phyloP scores from a whole-genome alignment of 2,888 invertebrate species.

The Lithosia quadra region DNA sequence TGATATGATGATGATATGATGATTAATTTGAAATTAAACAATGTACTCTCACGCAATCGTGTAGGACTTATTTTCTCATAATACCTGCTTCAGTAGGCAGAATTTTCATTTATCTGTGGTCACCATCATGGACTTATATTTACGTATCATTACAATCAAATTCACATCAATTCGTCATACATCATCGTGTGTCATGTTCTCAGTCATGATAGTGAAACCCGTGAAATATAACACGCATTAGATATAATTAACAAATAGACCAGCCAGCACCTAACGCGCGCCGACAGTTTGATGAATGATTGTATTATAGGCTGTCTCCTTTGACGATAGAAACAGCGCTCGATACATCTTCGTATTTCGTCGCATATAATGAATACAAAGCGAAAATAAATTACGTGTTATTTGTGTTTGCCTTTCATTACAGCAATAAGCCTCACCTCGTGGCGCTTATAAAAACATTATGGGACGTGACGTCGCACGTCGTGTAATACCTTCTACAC shows the following conservation, averaged over 20 bases:
- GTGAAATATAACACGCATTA: background rate
- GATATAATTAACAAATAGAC: background rate
- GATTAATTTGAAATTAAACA: too few relatives aligned
- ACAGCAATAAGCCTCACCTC: slow-evolving; percentile 2
- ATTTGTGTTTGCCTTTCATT: slow-evolving; percentile 17
- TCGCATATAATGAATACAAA: slow-evolving; percentile 14
- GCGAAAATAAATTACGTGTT: slow-evolving; percentile 3
- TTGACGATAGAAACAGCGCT: background rate
- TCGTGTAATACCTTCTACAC: background rate
- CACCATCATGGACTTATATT: too few relatives aligned
- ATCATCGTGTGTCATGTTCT: too few relatives aligned
- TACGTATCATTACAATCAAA: too few relatives aligned
- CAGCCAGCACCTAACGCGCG: background rate
- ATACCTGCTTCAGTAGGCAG: too few relatives aligned
- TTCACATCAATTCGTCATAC: too few relatives aligned
- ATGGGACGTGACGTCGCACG: too few relatives aligned
- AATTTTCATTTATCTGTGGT: too few relatives aligned
- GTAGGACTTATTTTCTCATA: background rate
- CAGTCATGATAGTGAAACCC: background rate
- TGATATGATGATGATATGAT: too few relatives aligned
- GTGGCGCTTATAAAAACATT: background rate
- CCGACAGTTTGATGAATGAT: slow-evolving; percentile 10
- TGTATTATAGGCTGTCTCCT: background rate
- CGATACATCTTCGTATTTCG: slow-evolving; percentile 1
- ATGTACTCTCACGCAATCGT: background rate